A percentile compares a stretch with the other conserved stretches of the same genome.
These are phyloP conservation scores for Psettodes erumei DNA, from an alignment of 2,113 vertebrate genomes.

Conservation along the genomic window DNA sequence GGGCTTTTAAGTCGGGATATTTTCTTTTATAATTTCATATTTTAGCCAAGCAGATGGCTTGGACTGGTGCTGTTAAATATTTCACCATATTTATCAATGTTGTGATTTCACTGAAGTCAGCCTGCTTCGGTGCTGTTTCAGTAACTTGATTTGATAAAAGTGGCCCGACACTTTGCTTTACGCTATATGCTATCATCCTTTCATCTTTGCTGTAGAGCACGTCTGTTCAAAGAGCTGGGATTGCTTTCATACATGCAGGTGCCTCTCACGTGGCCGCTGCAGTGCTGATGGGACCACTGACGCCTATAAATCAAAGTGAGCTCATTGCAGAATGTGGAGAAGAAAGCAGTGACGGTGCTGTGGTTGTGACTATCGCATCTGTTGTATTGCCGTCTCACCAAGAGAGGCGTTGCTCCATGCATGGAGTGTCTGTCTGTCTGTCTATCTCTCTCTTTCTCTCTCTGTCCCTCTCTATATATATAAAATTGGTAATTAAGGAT, in stretches of 20 bases:
- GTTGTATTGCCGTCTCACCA: constrained; percentile 9
- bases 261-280: constrained; percentile 23
- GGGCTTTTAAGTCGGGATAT: background rate
- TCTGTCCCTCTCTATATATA: too few relatives aligned
- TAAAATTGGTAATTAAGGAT: too few relatives aligned
- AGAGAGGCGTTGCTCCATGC: constrained; percentile 5
- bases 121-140: background rate
- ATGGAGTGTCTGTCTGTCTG: too few relatives aligned
- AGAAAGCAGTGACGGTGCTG: constrained; percentile 16
- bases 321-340: constrained; percentile 7
- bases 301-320: constrained; percentile 40
- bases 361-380: constrained; percentile 32
- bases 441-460: too few relatives aligned
- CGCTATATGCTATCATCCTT: background rate
- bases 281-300: constrained; percentile 28
- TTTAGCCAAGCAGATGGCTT: background rate
- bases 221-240: constrained; percentile 31
- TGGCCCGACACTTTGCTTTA: background rate
- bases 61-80: background rate
- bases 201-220: constrained; percentile 7
- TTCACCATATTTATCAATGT: background rate
- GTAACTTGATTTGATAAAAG: constrained; percentile 7
- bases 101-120: background rate
- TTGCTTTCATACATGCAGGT: constrained; percentile 26
- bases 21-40: constrained; percentile 5